Evolutionary conservation across 2,797 vertebrate genomes (phyloP).

Genomic region (Hylomyscus alleni): DNA sequence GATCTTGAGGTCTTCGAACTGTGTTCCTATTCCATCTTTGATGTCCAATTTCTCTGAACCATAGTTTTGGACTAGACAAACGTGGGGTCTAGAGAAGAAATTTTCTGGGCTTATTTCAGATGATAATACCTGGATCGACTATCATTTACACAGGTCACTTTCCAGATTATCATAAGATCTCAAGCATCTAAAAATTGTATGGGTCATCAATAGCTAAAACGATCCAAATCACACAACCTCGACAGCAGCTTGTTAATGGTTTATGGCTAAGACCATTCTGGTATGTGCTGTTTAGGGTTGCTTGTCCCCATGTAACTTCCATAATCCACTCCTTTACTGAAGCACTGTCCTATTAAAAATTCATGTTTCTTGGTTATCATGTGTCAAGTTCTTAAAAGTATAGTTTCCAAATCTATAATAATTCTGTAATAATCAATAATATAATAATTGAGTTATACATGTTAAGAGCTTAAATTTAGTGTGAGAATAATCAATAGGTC

Average conservation of each 20-base stretch:
- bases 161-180: not conserved
- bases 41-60: not conserved
- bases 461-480: not conserved
- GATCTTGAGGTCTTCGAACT: not conserved
- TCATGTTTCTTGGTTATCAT: not conserved
- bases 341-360: not conserved
- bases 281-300: accelerated
- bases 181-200: constrained; percentile 21
- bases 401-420: constrained; percentile 9
- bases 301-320: no score
- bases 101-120: not conserved
- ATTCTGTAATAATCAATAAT: not conserved
- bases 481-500: not conserved
- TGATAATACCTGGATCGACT: not conserved
- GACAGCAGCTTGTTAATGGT: no score
- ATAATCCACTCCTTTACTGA: not conserved
- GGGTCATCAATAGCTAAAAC: not conserved
- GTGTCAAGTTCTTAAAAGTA: not conserved
- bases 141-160: not conserved
- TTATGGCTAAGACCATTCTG: not conserved
- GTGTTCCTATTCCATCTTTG: not conserved
- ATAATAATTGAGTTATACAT: not conserved
- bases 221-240: not conserved
- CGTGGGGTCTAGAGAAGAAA: not conserved
- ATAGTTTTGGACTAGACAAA: not conserved